Conservation (phyloP, 1,140 invertebrate species). For the Bombyx mandarina region DNA sequence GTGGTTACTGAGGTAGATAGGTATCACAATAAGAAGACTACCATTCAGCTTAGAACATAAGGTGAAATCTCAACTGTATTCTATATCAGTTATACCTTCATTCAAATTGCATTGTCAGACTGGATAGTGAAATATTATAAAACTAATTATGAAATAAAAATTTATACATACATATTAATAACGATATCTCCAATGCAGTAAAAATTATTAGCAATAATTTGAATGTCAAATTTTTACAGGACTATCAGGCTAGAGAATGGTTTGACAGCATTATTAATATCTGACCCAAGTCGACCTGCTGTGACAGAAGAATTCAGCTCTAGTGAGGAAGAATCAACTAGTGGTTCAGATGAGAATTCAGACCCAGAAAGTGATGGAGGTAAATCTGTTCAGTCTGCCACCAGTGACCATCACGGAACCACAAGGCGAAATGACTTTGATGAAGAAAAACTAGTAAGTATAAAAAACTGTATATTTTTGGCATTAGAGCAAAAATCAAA, state of each 20-base stretch:
- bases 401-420: slow-evolving; percentile 48
- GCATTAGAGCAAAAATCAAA: not conserved
- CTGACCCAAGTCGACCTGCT: slow-evolving; percentile 65
- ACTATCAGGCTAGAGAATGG: slow-evolving; percentile 78
- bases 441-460: slow-evolving; percentile 61
- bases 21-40: too few species aligned
- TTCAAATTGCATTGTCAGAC: too few species aligned
- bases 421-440: slow-evolving; percentile 48
- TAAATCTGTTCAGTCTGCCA: slow-evolving; percentile 34
- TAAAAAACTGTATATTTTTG: not conserved
- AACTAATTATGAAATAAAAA: too few species aligned
- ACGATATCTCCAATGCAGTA: too few species aligned
- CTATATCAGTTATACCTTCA: too few species aligned
- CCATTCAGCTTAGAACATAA: too few species aligned
- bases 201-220: not conserved
- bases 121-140: too few species aligned
- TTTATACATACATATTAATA: too few species aligned
- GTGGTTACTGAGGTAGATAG: too few species aligned
- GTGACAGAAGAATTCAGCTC: slow-evolving; percentile 29
- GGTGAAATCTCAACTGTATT: too few species aligned
- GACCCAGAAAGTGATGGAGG: slow-evolving; percentile 51
- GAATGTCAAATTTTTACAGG: slow-evolving; percentile 42
- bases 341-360: slow-evolving; percentile 47
- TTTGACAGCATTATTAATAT: slow-evolving; percentile 77
- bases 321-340: slow-evolving; percentile 51